Evolutionary conservation across 1,140 invertebrate genomes (phyloP), one percentile per base, ranked within the genome.

Genomic region (Stegodyphus dumicola): DNA sequence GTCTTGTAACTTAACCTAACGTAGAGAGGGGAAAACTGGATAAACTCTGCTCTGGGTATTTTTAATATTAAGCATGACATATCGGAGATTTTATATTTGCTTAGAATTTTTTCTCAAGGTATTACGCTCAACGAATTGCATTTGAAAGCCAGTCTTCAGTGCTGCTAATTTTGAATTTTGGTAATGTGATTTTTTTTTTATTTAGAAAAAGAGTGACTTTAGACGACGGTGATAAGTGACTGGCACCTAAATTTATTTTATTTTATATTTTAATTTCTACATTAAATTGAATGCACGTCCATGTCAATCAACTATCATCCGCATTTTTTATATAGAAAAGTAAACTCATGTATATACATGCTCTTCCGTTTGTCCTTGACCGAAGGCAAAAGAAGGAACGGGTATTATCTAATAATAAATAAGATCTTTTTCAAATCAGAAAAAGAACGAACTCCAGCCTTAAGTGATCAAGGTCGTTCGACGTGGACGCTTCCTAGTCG

Each of bases 381-480:
- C 78, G 53, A 69, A 70, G 78, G 78, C 78, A 71, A 51, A 80
- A 71, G 51, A 53, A 49, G 52, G 71, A 80, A 80, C 53, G 69
- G 56, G 53, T 71, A 70, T 60, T 71, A 71, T 69, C 53, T 80
- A 71, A 80, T 56, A 79, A 79, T 69, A 69, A 80, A 71, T 69
- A 80, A 80, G 33, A 80, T 49, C 66, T 11, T 17, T 48, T 60
- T 70, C 7, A 80, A 80, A 80, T 70, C 48, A 73, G 10, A 70
- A 60, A 80, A 71, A 80, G 69, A 80, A 71, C 53, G 56, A 60
- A 56, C 17, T 71, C 78, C 18, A 18, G 48, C 17, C 17, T 71
- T 73, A 11, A 80, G 71, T 71, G 71, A 83, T 83, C 80, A 83
- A 83, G 80, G 80, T 83, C 80, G 80, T 83, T 83, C 17, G 64